A percentile compares a stretch with the other conserved stretches of the same genome.
phyloP scores from a whole-genome alignment of 2,113 vertebrate species.

The Syrrhaptes paradoxus region DNA sequence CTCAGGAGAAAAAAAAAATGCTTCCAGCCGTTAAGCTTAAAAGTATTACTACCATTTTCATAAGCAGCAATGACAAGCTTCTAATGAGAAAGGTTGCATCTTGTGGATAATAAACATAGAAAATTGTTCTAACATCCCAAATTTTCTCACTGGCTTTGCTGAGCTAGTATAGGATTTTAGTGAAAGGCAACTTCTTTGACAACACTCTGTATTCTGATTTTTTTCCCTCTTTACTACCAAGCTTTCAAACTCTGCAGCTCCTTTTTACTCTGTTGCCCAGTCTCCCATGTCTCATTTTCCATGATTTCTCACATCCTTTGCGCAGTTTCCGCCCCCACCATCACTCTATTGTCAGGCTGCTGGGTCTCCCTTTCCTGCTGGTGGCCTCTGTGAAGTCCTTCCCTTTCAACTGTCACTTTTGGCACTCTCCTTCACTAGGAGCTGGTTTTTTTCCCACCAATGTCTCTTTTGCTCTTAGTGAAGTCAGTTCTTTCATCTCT shows the following conservation, averaged over 20 bases:
- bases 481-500: neutral
- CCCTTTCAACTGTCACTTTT: constrained; percentile 12
- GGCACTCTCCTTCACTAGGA: neutral
- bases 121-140: neutral
- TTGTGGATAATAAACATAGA: neutral
- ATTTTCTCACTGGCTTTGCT: neutral
- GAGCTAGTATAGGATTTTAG: neutral
- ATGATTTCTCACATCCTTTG: neutral
- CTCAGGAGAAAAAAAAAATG: neutral
- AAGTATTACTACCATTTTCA: neutral
- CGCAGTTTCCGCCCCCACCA: neutral
- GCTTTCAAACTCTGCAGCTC: neutral
- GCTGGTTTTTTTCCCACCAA: neutral
- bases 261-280: neutral
- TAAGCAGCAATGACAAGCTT: neutral
- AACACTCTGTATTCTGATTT: neutral
- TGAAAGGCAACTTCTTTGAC: neutral
- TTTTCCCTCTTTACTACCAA: neutral
- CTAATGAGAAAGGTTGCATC: neutral
- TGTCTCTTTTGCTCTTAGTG: neutral
- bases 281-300: neutral
- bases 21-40: neutral
- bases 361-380: neutral
- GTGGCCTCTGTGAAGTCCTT: constrained; percentile 5
- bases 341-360: neutral